Evolutionary conservation across 2,113 vertebrate species (phyloP).

Genomic region (Eptesicus fuscus): DNA sequence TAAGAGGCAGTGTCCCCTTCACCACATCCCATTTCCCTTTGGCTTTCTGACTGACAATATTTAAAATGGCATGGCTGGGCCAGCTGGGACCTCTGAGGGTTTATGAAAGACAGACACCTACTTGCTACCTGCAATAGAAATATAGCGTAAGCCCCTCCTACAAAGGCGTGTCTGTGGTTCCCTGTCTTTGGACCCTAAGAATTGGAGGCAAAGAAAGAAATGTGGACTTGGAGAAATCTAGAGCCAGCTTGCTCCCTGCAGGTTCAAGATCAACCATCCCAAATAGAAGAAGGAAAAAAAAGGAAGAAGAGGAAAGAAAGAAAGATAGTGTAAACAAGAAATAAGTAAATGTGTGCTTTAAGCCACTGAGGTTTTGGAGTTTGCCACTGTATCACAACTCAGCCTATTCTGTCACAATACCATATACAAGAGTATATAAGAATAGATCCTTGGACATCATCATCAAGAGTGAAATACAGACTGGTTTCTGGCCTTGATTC

Average conservation of each 20-base stretch:
- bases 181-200: too few relatives aligned
- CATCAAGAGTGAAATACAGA: not conserved
- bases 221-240: too few relatives aligned
- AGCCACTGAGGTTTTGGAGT: not conserved
- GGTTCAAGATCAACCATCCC: too few relatives aligned
- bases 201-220: too few relatives aligned
- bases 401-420: not conserved
- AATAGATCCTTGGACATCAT: not conserved
- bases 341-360: not conserved
- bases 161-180: too few relatives aligned
- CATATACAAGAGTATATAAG: not conserved
- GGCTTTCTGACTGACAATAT: not conserved
- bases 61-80: not conserved
- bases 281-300: too few relatives aligned
- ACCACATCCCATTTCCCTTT: not conserved
- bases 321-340: not conserved
- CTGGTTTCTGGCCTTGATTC: not conserved
- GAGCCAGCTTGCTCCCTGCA: too few relatives aligned
- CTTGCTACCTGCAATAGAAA: not conserved
- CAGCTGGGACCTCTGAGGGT: not conserved
- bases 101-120: not conserved
- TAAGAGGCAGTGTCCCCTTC: not conserved
- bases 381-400: not conserved
- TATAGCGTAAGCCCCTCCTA: not conserved
- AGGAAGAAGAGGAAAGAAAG: too few relatives aligned